Evolutionary conservation across 2,113 vertebrate genomes (phyloP), one percentile per base, ranked within the genome.

Genomic region (Platysteira castanea): DNA sequence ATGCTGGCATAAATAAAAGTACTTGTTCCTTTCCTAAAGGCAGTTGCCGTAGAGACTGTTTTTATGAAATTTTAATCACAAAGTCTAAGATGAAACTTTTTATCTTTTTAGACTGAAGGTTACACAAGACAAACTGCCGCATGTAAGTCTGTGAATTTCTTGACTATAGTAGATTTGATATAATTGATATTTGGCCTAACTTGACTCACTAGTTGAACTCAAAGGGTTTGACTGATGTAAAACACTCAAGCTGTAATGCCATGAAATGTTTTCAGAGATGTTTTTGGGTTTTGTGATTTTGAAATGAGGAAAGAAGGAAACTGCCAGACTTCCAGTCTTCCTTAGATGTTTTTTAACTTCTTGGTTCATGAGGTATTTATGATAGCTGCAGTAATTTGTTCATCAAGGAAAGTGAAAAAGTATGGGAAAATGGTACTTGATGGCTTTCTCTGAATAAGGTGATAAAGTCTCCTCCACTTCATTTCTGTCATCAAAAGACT

Each of bases 81-180:
- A 80, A 42, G 50, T 94, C 61, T 93, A 85, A 96, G 52, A 53
- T 2, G 21, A 94, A 89, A 27, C 17, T 27, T 20, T 18, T 81
- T 86, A 24, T 93, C 0, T 87, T 94, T 52, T 60, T 87, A 97
- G 97, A 46, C 20, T 54, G 95, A 96, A 93, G 89, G 50, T 82
- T 94, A 31, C 7, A 0, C 37, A 53, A 92, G 76, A 84, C 64
- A 84, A 61, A 26, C 84, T 82, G 71, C 46, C 65, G 69, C 78
- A 84, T 9, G 95, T 97, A 95, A 97, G 96, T 97, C 19, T 89
- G 4, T 67, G 16, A 81, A 75, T 70, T 84, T 63, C 24, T 47
- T 84, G 7, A 79, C 31, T 91, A 14, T 42, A 59, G 20, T 33
- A 57, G 22, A 60, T 79, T 23, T 59, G 14, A 46, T 2, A 0